phyloP scores from a whole-genome alignment of 2,888 invertebrate species.

The Dynastes hyllus region DNA sequence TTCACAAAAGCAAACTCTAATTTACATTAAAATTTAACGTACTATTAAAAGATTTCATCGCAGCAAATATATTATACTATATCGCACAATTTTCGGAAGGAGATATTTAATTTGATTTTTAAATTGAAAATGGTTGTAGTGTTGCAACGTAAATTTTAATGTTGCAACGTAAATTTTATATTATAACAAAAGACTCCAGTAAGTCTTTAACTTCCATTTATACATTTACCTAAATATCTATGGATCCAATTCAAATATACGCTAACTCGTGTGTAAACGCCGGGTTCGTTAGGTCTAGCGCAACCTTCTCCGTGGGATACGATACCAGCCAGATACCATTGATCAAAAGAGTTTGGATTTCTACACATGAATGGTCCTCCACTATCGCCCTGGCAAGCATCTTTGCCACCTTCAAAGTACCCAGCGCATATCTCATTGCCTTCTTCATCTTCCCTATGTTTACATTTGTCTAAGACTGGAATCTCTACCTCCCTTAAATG shows the following conservation, averaged over 20 bases:
- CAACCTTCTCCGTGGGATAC: constrained; percentile 93
- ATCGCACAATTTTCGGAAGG: no score
- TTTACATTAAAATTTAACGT: no score
- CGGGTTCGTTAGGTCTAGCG: constrained; percentile 85
- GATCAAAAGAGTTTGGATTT: constrained; percentile 77
- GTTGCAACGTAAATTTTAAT: no score
- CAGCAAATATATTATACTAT: no score
- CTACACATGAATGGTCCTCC: constrained; percentile 90
- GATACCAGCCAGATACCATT: constrained; percentile 88
- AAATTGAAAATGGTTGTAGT: no score
- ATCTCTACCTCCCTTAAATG: constrained; percentile 86
- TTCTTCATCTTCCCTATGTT: constrained; percentile 77
- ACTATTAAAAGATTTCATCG: no score
- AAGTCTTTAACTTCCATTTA: no score
- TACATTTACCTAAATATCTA: constrained; percentile 74
- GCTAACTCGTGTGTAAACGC: constrained; percentile 87
- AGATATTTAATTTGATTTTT: no score
- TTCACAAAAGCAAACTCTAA: no score
- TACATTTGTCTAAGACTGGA: constrained; percentile 81
- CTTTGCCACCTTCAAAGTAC: constrained; percentile 81
- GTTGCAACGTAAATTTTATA: no score
- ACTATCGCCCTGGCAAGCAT: constrained; percentile 90
- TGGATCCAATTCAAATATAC: constrained; percentile 84
- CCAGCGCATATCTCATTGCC: constrained; percentile 87
- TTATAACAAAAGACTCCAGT: no score